Conservation (phyloP, 2,888 invertebrate species). For the Archips crataeganus region DNA sequence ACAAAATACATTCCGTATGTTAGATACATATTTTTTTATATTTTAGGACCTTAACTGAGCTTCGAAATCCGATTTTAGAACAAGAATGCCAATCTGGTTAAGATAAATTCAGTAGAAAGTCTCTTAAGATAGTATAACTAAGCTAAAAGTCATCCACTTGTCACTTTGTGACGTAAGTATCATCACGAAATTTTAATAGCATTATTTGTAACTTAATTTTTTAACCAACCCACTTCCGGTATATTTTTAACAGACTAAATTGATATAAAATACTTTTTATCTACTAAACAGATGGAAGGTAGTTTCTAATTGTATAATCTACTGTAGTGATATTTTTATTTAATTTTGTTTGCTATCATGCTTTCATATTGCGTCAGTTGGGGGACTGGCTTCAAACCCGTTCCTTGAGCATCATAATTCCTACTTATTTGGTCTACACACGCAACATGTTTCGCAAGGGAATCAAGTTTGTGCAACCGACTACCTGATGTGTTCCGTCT, state of each 20-base stretch:
- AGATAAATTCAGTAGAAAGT: conserved; percentile 36
- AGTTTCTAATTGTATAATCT: not conserved
- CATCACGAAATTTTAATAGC: not conserved
- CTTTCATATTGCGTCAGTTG: conserved; percentile 22
- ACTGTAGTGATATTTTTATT: conserved; percentile 22
- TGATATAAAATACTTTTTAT: too few species aligned
- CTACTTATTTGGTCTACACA: conserved; percentile 27
- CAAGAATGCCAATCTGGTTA: conserved; percentile 58
- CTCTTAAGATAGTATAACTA: conserved; percentile 33
- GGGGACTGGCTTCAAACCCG: conserved; percentile 10
- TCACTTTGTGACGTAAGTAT: not conserved
- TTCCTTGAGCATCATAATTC: conserved; percentile 16
- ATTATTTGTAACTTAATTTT: not conserved
- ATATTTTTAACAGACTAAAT: too few species aligned
- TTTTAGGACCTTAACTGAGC: conserved; percentile 64
- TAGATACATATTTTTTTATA: conserved; percentile 49
- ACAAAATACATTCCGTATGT: conserved; percentile 37
- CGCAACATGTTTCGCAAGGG: conserved; percentile 33
- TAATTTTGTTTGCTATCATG: conserved; percentile 7
- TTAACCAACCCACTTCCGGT: not conserved
- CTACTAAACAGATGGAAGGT: too few species aligned
- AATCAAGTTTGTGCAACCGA: conserved; percentile 31
- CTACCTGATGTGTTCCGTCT: not conserved
- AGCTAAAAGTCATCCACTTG: conserved; percentile 33
- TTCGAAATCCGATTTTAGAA: conserved; percentile 74